Evolutionary conservation across 2,113 vertebrate genomes (phyloP), one percentile per base, ranked within the genome.

Genomic region (Lipotes vexillifer): DNA sequence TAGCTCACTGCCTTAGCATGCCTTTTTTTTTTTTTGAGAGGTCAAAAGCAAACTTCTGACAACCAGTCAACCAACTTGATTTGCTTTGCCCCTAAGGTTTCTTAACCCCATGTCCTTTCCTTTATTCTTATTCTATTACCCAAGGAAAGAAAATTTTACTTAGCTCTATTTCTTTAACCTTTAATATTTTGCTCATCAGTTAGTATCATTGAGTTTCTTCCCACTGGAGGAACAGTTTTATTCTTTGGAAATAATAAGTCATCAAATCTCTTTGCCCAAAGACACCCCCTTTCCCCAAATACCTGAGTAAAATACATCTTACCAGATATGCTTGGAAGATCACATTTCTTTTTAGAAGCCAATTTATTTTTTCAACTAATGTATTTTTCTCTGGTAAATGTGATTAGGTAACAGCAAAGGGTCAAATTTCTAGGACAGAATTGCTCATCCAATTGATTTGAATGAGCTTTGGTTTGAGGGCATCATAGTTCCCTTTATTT

Each of bases 71-170:
- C 82, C 71, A 92, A 77, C 52, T 66, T n/a, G n/a, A 44, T 74
- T 44, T 68, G 41, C 31, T 90, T 84, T 59, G 31, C 18, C 17
- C 49, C 25, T 20, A 38, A 74, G 33, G 17, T 18, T 92, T 95
- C 59, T 91, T 94, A 81, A 83, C 89, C 57, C 49, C 86, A 27
- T 91, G 33, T 93, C 49, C 71, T 92, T 96, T 92, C 59, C 92
- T 97, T 97, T 72, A 93, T 94, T 82, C 68, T 74, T 84, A 44
- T 93, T 96, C 41, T 94, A 20, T 96, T 95, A 97, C 61, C 46
- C 57, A 69, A 82, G 57, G 38, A 61, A 96, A 88, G 57, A 69
- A 91, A 82, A 75, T 83, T 38, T 38, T 38, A 72, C 61, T 94
- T 89, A 63, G 41, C 11, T 69, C 21, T 55, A 69, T 92, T 69